Conservation (phyloP, 2,113 vertebrate genomes). For the Rhea americana region DNA sequence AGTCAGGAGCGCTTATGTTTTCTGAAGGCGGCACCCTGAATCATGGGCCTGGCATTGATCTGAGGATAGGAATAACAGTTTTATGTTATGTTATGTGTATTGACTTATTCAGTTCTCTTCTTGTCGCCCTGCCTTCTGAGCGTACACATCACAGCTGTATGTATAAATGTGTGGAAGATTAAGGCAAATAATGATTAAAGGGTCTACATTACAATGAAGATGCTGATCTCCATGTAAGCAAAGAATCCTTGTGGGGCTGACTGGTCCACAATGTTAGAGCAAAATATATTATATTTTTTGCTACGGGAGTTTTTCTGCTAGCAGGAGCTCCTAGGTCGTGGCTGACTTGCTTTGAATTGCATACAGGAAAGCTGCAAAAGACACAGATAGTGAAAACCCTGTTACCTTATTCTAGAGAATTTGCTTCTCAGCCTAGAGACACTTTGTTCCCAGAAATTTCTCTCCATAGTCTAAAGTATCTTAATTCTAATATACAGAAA, state of each 20-base stretch:
- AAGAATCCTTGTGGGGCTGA: neutral
- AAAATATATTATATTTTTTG: neutral
- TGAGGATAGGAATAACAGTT: neutral
- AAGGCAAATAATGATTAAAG: slow-evolving; percentile 25
- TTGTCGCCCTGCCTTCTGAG: neutral
- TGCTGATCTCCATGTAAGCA: slow-evolving; percentile 17
- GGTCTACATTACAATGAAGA: slow-evolving; percentile 18
- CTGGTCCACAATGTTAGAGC: neutral
- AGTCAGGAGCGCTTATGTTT: neutral
- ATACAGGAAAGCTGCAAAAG: neutral
- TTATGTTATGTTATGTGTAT: neutral
- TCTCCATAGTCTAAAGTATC: neutral
- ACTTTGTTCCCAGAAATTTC: neutral
- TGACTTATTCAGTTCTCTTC: slow-evolving; percentile 1
- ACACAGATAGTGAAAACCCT: neutral
- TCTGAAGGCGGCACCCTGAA: neutral
- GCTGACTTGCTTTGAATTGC: neutral
- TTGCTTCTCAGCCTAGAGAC: neutral
- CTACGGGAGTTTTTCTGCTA: neutral
- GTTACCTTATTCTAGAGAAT: neutral
- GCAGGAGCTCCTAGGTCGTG: neutral
- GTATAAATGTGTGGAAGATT: neutral
- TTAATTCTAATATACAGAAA: slow-evolving; percentile 4
- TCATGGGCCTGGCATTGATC: neutral
- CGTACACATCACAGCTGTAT: neutral